Base-by-base conservation (phyloP, 1,140 invertebrate genomes). In the Leptestheria dahalacensis region DNA sequence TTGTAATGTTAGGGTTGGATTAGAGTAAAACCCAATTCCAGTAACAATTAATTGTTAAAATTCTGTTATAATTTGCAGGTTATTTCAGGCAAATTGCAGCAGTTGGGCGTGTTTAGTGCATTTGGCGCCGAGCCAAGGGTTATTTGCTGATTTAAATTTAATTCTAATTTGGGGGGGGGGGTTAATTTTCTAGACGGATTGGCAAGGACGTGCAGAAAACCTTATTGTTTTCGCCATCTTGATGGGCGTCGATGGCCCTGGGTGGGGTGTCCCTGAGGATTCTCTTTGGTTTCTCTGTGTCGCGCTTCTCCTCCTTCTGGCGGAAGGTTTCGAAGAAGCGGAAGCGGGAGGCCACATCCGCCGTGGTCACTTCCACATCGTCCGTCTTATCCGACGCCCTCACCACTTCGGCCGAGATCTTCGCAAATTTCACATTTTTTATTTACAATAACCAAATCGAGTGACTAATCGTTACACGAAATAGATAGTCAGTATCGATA, bases 251-350 rank as follows among this genome's bases (percentile, higher is more conserved):
- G 12, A 26, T n/a, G 47, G 91, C 87, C 60, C 86, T 75, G 2
- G 88, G 88, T 57, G 88, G 88, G 11, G 88, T 91, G 70, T 91
- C 88, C 65, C 33, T 6, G 33, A 41, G 33, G 33, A 41, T 15
- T 6, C 88, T 77, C 74, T 91, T 91, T 66, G 80, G 74, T 71
- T 82, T 86, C 63, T 79, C 78, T 65, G 80, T 72, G 66, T 79
- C 77, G 20, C 58, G 59, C 41, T 63, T 59, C 41, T 65, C 61
- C 69, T 84, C 76, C n/a, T 77, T 78, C 41, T 83, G 81, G 53
- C 80, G 80, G 74, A 88, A 91, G 1, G 81, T 84, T 77, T 92
- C 89, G 74, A 93, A 93, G 75, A 92, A 92, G 72, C 88, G 87
- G 74, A 91, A 92, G 65, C 86, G 81, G 67, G 85, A 80, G 29